Percentiles rank a stretch among this genome's conserved stretches.
These are phyloP conservation scores for Plecturocebus donacophilus DNA, from an alignment of 2,113 vertebrate genomes.

Conservation along the genomic window DNA sequence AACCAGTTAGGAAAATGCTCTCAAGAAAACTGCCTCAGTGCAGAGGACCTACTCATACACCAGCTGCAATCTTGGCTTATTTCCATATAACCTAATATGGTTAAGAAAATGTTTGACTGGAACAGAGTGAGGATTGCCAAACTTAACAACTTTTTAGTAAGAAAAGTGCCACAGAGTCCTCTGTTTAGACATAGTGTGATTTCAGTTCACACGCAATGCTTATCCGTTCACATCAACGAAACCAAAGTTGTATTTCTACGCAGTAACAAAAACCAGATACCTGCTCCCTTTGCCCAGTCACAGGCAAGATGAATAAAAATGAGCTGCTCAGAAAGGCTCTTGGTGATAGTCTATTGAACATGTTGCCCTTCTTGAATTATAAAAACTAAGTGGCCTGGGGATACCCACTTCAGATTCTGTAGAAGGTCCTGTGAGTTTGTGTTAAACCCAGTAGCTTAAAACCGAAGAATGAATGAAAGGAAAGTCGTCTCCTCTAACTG, in stretches of 20 bases:
- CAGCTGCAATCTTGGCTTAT: slow-evolving; percentile 81
- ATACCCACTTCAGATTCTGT: not conserved
- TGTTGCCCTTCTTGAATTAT: slow-evolving; percentile 71
- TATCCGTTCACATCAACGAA: not conserved
- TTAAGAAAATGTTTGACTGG: slow-evolving; percentile 85
- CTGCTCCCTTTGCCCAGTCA: slow-evolving; percentile 37
- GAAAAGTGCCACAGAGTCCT: slow-evolving; percentile 77
- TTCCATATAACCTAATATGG: slow-evolving; percentile 94
- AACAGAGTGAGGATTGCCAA: slow-evolving; percentile 80
- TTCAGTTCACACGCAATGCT: slow-evolving; percentile 13
- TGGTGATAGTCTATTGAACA: slow-evolving; percentile 32
- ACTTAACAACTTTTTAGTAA: slow-evolving; percentile 79
- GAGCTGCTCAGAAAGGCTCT: slow-evolving; percentile 71
- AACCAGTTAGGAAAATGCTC: slow-evolving; percentile 39
- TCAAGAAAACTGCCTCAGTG: slow-evolving; percentile 53
- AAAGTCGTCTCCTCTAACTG: not conserved
- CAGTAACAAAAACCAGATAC: slow-evolving; percentile 66
- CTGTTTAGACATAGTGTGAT: slow-evolving; percentile 76
- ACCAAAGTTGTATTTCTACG: slow-evolving; percentile 50
- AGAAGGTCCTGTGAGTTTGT: not conserved
- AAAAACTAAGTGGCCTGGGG: slow-evolving; percentile 55
- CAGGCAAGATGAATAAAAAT: slow-evolving; percentile 54
- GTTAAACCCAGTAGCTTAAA: not conserved
- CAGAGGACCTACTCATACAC: slow-evolving; percentile 74
- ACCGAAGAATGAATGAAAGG: not conserved